phyloP scores from a whole-genome alignment of 2,797 vertebrate genomes.

The Crocodylus rhombifer region DNA sequence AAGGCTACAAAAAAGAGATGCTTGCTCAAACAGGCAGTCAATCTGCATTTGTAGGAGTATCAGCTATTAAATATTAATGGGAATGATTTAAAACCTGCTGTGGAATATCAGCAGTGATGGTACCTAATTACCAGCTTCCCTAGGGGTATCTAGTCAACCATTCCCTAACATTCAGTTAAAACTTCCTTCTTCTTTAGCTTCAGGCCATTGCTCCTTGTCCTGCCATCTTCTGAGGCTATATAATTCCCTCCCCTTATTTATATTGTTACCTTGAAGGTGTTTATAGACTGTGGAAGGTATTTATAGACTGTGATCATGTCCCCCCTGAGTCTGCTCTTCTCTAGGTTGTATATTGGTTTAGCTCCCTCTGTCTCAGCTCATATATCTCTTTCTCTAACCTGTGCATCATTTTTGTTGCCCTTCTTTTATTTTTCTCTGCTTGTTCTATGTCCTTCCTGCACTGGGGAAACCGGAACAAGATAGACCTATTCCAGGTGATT shows the following conservation, averaged over 20 bases:
- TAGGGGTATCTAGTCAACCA: background rate
- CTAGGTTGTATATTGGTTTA: constrained; percentile 31
- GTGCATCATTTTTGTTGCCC: background rate
- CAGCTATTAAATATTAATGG: constrained; percentile 41
- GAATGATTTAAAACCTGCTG: background rate
- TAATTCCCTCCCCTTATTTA: constrained; percentile 64
- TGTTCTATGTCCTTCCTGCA: background rate
- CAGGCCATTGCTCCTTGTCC: constrained; percentile 44
- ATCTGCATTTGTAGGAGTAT: background rate
- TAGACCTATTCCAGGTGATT: background rate
- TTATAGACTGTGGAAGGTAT: constrained; percentile 64
- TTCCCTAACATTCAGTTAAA: background rate
- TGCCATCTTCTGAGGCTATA: constrained; percentile 40
- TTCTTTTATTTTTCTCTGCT: background rate
- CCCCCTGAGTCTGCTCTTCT: constrained; percentile 37
- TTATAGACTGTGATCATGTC: constrained; percentile 59
- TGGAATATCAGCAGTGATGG: background rate
- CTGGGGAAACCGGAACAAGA: background rate
- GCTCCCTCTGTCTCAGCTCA: background rate
- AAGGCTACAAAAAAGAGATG: constrained; percentile 37
- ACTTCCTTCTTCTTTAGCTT: constrained; percentile 5
- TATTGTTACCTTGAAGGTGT: constrained; percentile 64
- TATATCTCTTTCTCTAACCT: constrained; percentile 46
- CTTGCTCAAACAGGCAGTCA: constrained; percentile 22
- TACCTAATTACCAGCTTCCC: background rate